phyloP scores from a whole-genome alignment of 2,113 vertebrate genomes.

The Heloderma charlesbogerti region DNA sequence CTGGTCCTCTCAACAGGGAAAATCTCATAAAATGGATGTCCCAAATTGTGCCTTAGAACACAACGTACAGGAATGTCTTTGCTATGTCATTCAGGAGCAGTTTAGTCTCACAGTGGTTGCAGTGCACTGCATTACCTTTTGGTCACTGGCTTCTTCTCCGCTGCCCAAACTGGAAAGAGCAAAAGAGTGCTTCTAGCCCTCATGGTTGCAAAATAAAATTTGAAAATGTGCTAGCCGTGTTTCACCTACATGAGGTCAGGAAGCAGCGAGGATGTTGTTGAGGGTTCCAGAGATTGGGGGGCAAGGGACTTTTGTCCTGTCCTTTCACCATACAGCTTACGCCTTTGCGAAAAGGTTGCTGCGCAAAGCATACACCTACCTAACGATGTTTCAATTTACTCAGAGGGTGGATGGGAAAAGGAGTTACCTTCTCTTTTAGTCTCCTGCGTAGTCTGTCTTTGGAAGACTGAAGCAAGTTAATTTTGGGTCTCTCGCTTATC shows the following conservation, averaged over 20 bases:
- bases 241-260: background rate
- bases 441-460: conserved; percentile 95
- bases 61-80: background rate
- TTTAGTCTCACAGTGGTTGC: background rate
- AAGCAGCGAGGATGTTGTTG: background rate
- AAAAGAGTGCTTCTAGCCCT: background rate
- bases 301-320: background rate
- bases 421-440: conserved; percentile 93
- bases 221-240: background rate
- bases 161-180: background rate
- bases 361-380: no score
- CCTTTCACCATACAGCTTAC: background rate
- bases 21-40: background rate
- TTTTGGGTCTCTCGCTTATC: conserved; percentile 81
- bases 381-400: background rate
- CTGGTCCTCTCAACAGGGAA: background rate
- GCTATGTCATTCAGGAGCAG: background rate
- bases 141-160: background rate
- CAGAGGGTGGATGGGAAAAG: background rate
- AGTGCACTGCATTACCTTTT: background rate
- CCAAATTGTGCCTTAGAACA: background rate
- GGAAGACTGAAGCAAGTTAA: conserved; percentile 94
- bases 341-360: background rate
- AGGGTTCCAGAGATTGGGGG: background rate
- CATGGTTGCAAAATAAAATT: background rate